Conservation (phyloP, 2,888 invertebrate genomes). For the Meandrusa payeni region DNA sequence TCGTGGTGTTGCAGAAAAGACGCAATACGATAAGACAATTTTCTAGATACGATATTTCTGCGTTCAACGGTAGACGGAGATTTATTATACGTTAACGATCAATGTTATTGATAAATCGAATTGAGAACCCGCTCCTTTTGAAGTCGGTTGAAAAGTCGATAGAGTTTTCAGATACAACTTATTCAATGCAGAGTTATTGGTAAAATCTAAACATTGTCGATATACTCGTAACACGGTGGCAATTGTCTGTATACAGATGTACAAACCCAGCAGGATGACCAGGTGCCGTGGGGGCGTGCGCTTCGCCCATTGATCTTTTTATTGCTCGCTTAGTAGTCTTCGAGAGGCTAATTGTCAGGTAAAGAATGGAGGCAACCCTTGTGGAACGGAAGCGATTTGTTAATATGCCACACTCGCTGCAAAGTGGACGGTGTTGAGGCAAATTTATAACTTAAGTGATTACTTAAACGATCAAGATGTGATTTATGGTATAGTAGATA, state of each 20-base stretch:
- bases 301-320: constrained; percentile 36
- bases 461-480: neutral
- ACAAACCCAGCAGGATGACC: constrained; percentile 25
- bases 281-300: constrained; percentile 38
- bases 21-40: too few species aligned
- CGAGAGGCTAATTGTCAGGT: constrained; percentile 43
- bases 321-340: constrained; percentile 37
- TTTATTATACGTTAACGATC: too few species aligned
- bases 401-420: constrained; percentile 3
- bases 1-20: too few species aligned
- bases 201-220: neutral
- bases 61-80: too few species aligned
- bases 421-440: constrained; percentile 26
- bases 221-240: constrained; percentile 3
- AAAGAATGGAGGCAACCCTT: constrained; percentile 30
- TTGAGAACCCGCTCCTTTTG: too few species aligned
- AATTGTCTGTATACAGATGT: constrained; percentile 14
- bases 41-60: too few species aligned
- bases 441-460: constrained; percentile 10
- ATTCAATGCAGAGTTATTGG: too few species aligned
- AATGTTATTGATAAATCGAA: too few species aligned
- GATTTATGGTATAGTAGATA: neutral
- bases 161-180: too few species aligned
- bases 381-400: constrained; percentile 31
- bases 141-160: too few species aligned